Evolutionary conservation across 2,797 vertebrate genomes (phyloP), one percentile per base, ranked within the genome.

Genomic region (Petrocephalus schoutedeni): DNA sequence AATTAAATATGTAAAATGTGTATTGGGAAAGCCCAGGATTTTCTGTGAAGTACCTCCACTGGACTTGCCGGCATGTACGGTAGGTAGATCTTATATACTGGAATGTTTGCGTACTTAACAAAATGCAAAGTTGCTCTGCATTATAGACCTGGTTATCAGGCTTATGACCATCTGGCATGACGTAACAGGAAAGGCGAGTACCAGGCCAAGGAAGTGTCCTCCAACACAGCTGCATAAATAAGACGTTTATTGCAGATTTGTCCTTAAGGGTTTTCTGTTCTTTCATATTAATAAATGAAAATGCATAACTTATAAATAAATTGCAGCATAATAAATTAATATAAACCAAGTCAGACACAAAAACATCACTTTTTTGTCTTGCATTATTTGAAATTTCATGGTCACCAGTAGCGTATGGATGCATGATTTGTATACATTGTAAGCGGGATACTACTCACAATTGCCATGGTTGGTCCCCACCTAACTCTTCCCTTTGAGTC

Each of bases 271-370:
- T 80, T 80, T 80, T 49, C 5, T 80, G 74, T 49, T 80, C 74
- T 80, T 80, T 80, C 32, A 80, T 45, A 49, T 80, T 80, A 80
- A 80, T 49, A 21, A 49, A 80, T 80, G 74, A 80, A 49, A 45
- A 49, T 80, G 36, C 74, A 80, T 80, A 80, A 80, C 49, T 57
- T 80, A 80, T 41, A 80, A 80, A 80, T 80, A 80, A 71, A 71
- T 41, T 71, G 32, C 19, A 80, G 7, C n/a, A 80, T 80, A 80
- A 49, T 80, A 49, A 45, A 49, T 80, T 45, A 10, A 77, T 45
- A n/a, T n/a, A 49, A 80, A n/a, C 41, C 41, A 80, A 80, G 3
- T n/a, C 41, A 80, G n/a, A 80, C 74, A 80, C 36, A 16, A n/a
- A 80, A 80, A 80, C 19, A 80, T 80, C 19, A 19, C 2, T 80